phyloP scores from a whole-genome alignment of 2,113 vertebrate genomes.

The Oncorhynchus mykiss region DNA sequence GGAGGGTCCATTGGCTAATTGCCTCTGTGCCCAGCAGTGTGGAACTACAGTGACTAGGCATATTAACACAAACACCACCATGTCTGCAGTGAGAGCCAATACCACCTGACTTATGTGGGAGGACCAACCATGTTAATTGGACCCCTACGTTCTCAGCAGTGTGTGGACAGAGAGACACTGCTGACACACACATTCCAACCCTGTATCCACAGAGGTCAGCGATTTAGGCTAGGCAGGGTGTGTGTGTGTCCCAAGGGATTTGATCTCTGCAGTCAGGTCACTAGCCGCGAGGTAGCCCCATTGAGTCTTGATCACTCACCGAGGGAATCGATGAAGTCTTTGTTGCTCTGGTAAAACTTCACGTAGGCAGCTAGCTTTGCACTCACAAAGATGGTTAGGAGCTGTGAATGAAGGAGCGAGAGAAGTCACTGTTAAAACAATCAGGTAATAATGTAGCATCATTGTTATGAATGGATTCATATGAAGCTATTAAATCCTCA shows the following conservation, averaged over 20 bases:
- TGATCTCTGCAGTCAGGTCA: background rate
- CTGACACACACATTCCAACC: conserved; percentile 93
- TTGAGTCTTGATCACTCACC: conserved; percentile 77
- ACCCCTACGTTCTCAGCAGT: conserved; percentile 65
- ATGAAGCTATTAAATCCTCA: too few species aligned
- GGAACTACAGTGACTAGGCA: conserved; percentile 83
- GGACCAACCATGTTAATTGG: conserved; percentile 72
- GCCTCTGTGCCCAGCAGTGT: conserved; percentile 75
- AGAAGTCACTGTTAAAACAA: too few species aligned
- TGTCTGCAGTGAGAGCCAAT: conserved; percentile 51
- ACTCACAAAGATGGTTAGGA: conserved; percentile 98
- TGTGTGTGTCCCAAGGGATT: background rate
- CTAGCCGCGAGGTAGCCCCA: background rate
- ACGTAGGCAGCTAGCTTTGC: conserved; percentile 92
- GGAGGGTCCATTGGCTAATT: conserved; percentile 73
- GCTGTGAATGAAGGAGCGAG: conserved; percentile 64
- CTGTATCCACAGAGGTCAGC: conserved; percentile 76
- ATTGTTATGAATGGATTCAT: too few species aligned
- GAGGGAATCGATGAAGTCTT: conserved; percentile 98
- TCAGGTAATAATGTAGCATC: too few species aligned
- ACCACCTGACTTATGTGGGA: conserved; percentile 30
- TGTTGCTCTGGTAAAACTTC: conserved; percentile 98
- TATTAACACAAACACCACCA: conserved; percentile 62
- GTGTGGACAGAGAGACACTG: conserved; percentile 84
- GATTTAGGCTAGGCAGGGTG: conserved; percentile 70